phyloP scores from a whole-genome alignment of 64 coral and sea anemone genomes.

The Actinia tenebrosa region DNA sequence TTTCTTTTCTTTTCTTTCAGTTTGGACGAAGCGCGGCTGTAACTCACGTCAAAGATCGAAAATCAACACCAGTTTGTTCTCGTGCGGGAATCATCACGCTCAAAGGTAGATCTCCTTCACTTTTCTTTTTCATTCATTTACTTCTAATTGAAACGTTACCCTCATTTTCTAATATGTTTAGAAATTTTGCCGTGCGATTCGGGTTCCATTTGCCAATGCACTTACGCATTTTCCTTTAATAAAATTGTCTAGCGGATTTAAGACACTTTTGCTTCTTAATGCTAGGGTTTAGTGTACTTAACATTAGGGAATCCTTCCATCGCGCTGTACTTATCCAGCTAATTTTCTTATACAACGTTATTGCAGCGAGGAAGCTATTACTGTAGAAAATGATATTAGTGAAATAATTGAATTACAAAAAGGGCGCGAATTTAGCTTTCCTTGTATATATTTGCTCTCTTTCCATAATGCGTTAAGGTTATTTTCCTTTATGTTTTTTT shows the following conservation, averaged over 20 bases:
- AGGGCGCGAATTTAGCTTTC: not conserved
- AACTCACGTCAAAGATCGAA: not conserved
- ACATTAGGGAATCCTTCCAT: not conserved
- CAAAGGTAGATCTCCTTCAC: not conserved
- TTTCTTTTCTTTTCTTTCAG: not conserved
- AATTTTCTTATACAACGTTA: conserved; percentile 1
- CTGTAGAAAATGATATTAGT: not conserved
- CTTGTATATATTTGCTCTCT: not conserved
- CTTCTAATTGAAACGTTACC: not conserved
- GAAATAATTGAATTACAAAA: not conserved
- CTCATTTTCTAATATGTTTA: not conserved
- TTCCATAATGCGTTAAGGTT: not conserved
- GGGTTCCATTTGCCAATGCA: not conserved
- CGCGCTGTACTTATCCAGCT: not conserved
- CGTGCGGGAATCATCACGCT: not conserved
- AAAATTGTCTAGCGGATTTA: not conserved
- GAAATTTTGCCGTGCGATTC: not conserved
- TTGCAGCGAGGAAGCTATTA: not conserved
- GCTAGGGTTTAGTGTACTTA: not conserved
- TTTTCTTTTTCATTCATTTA: not conserved
- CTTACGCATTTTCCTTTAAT: not conserved
- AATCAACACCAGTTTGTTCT: not conserved
- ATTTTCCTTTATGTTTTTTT: not conserved
- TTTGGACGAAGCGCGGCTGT: not conserved
- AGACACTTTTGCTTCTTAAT: not conserved